A percentile compares a stretch with the other conserved stretches of the same genome.
Conservation (phyloP, 2,888 invertebrate species). For the Vesta saturnalis region DNA sequence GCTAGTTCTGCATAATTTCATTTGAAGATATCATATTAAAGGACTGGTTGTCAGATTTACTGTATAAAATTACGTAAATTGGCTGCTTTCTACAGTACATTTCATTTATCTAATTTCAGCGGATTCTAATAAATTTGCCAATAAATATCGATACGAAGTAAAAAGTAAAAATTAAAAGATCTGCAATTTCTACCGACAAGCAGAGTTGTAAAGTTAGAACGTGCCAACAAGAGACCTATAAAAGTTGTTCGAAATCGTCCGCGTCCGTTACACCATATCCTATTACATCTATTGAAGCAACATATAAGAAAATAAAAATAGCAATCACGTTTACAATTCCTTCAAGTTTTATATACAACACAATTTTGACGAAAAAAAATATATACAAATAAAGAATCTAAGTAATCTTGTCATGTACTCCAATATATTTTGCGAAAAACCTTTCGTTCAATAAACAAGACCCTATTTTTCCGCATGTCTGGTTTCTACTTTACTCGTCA, state of each 20-base stretch:
- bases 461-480: slow-evolving; percentile 59
- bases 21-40: too few relatives aligned
- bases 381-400: background rate
- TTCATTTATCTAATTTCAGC: too few relatives aligned
- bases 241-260: slow-evolving; percentile 39
- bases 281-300: slow-evolving; percentile 24
- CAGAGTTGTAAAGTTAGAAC: slow-evolving; percentile 44
- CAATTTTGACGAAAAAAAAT: background rate
- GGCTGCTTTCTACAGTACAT: too few relatives aligned
- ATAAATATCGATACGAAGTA: too few relatives aligned
- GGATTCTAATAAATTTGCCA: too few relatives aligned
- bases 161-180: slow-evolving; percentile 14
- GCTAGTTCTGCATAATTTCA: too few relatives aligned
- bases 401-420: slow-evolving; percentile 8
- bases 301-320: slow-evolving; percentile 25
- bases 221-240: slow-evolving; percentile 44
- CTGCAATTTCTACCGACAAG: slow-evolving; percentile 14
- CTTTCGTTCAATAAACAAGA: slow-evolving; percentile 51
- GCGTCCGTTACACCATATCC: slow-evolving; percentile 25
- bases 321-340: slow-evolving; percentile 16
- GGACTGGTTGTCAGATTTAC: too few relatives aligned
- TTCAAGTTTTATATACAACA: too few relatives aligned
- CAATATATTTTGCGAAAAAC: slow-evolving; percentile 18
- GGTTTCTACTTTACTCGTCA: slow-evolving; percentile 55
- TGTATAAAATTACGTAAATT: too few relatives aligned